These are phyloP conservation scores for Nipponia nippon DNA, from an alignment of 2,113 vertebrate genomes.

Conservation along the genomic window DNA sequence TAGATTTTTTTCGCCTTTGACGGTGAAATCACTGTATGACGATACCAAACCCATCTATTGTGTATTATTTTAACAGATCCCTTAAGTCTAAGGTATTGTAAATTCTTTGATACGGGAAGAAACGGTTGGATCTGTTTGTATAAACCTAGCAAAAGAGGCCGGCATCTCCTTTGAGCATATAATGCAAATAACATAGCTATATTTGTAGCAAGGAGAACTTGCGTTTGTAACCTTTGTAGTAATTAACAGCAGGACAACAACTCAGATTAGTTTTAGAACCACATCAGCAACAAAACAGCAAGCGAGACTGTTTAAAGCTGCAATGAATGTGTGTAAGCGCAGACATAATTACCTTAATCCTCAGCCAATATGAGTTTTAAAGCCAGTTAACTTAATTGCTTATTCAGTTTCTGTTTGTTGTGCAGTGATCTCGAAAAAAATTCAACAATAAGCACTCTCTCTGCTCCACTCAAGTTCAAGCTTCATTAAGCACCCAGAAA, in stretches of 20 bases:
- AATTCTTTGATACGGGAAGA: background rate
- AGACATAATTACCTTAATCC: conserved; percentile 57
- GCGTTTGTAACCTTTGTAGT: background rate
- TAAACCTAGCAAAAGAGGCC: background rate
- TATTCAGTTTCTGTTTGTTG: conserved; percentile 52
- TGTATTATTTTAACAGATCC: background rate
- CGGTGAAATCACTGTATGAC: background rate
- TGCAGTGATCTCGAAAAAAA: conserved; percentile 50
- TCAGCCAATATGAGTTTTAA: conserved; percentile 48
- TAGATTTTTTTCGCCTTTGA: background rate
- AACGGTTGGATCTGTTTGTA: background rate
- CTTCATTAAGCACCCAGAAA: conserved; percentile 41
- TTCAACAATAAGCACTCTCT: conserved; percentile 19
- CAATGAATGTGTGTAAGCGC: background rate
- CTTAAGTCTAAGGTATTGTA: background rate
- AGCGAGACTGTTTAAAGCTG: background rate
- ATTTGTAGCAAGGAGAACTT: background rate
- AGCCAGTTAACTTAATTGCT: conserved; percentile 56
- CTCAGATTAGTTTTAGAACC: background rate
- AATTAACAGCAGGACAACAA: conserved; percentile 27
- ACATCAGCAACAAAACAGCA: conserved; percentile 15
- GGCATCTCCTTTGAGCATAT: background rate
- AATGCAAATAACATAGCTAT: background rate
- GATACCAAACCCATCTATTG: background rate
- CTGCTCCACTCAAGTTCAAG: conserved; percentile 32